phyloP scores from a whole-genome alignment of 2,113 vertebrate genomes.

The Cervus canadensis region DNA sequence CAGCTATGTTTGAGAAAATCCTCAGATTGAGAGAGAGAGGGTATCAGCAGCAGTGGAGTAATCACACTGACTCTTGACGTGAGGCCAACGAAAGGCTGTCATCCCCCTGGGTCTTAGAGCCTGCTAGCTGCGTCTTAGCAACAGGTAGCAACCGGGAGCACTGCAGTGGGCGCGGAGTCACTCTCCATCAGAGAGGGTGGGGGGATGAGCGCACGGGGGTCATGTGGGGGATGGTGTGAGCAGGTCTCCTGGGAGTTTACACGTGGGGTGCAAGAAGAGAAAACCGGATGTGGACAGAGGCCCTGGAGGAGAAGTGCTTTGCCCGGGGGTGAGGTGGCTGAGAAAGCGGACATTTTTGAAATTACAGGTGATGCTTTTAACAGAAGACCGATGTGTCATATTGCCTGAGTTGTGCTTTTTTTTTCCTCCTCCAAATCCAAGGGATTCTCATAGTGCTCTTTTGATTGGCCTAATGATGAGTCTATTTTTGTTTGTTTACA shows the following conservation, averaged over 20 bases:
- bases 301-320: background rate
- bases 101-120: background rate
- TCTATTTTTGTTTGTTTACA: background rate
- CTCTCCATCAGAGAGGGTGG: background rate
- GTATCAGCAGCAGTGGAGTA: background rate
- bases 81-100: background rate
- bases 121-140: background rate
- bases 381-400: background rate
- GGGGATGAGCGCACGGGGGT: accelerated
- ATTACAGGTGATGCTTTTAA: background rate
- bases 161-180: accelerated
- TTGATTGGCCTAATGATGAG: background rate
- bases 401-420: background rate
- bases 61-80: accelerated
- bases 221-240: background rate
- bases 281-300: background rate
- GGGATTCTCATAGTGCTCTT: background rate
- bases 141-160: accelerated
- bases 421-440: background rate
- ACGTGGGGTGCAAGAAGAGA: background rate
- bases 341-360: background rate
- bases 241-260: background rate
- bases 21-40: background rate
- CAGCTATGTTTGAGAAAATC: background rate
- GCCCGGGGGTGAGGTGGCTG: background rate